These are phyloP conservation scores for Telmatochromis brichardi DNA, from an alignment of 2,113 vertebrate species.

Conservation along the genomic window DNA sequence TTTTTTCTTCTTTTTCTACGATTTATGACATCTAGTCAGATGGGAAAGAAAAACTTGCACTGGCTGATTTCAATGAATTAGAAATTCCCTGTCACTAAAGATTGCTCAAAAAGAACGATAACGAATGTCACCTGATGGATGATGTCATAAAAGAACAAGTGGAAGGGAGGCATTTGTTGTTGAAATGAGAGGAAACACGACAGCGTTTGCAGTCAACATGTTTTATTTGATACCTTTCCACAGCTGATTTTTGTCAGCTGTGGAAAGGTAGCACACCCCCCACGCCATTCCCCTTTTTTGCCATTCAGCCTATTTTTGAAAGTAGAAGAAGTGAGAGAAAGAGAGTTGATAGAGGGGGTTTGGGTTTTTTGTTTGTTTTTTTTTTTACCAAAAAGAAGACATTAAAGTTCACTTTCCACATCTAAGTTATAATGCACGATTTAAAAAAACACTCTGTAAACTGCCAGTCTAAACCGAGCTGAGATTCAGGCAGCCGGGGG, in stretches of 20 bases:
- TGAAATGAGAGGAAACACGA: background rate
- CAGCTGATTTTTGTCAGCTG: background rate
- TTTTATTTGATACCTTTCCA: background rate
- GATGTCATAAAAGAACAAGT: background rate
- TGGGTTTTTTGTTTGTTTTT: background rate
- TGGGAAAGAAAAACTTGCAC: background rate
- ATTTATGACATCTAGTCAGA: background rate
- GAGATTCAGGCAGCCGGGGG: background rate
- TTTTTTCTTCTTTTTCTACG: background rate
- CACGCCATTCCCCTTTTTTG: background rate
- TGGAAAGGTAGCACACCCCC: background rate
- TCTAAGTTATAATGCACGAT: constrained; percentile 19
- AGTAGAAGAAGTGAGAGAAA: background rate
- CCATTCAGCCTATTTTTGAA: background rate
- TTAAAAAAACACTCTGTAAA: background rate
- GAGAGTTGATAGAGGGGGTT: background rate
- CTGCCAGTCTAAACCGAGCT: background rate
- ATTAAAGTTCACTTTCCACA: constrained; percentile 20
- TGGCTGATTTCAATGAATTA: background rate
- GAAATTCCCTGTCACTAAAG: background rate
- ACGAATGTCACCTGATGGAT: background rate
- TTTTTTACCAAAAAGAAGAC: background rate
- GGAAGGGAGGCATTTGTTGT: background rate
- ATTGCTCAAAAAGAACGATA: background rate
- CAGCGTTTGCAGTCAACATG: background rate